Percentiles rank a stretch among this genome's conserved stretches.
These are phyloP conservation scores for Hirundichthys speculiger DNA, from an alignment of 2,113 vertebrate genomes.

Conservation along the genomic window DNA sequence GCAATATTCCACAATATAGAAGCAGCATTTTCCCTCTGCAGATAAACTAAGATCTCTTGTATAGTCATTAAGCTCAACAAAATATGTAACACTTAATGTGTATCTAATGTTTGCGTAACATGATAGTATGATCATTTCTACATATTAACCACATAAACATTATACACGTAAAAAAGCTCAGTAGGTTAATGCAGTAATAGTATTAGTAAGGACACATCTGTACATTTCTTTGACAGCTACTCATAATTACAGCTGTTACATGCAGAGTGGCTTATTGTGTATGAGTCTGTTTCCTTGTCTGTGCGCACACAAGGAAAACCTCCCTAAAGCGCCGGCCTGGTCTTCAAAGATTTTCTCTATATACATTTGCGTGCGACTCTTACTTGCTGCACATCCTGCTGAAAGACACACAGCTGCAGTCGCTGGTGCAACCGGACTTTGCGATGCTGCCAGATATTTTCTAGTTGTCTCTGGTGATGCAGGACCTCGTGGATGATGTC, in stretches of 20 bases:
- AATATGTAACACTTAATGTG: too few relatives aligned
- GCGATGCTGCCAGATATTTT: slow-evolving; percentile 98
- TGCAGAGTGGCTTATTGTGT: too few relatives aligned
- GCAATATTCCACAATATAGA: not conserved
- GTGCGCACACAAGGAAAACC: not conserved
- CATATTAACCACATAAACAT: too few relatives aligned
- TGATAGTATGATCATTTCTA: too few relatives aligned
- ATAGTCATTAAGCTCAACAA: too few relatives aligned
- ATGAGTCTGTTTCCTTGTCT: not conserved
- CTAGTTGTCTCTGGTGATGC: slow-evolving; percentile 96
- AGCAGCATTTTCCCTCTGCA: not conserved
- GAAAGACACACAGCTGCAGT: slow-evolving; percentile 96
- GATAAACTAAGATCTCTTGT: not conserved
- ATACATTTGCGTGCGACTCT: slow-evolving; percentile 3
- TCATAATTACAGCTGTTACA: too few relatives aligned
- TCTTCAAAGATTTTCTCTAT: not conserved
- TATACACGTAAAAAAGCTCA: too few relatives aligned
- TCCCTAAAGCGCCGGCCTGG: not conserved
- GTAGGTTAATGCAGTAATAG: too few relatives aligned
- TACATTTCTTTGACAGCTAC: too few relatives aligned
- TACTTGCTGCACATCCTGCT: slow-evolving; percentile 98
- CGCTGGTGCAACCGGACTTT: slow-evolving; percentile 96
- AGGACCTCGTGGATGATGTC: slow-evolving; percentile 97
- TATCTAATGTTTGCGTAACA: too few relatives aligned
- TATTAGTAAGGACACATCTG: too few relatives aligned